Percentiles rank a stretch among this genome's conserved stretches.
Conservation (phyloP, 2,113 vertebrate species). For the Gymnarchus niloticus region DNA sequence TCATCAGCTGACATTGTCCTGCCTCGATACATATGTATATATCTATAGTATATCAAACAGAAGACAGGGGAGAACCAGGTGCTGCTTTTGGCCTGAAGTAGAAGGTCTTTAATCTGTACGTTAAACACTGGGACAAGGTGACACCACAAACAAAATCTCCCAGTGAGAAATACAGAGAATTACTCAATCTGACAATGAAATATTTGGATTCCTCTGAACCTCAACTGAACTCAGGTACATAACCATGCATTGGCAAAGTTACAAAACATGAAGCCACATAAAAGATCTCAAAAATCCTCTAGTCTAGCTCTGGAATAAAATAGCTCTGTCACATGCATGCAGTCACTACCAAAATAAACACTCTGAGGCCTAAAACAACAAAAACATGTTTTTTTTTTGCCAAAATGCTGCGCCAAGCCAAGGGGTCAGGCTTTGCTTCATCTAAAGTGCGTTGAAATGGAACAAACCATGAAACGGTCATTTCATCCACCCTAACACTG, state of each 20-base stretch:
- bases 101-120: no score
- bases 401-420: not conserved
- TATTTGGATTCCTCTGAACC: not conserved
- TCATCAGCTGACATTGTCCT: no score
- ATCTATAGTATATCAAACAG: no score
- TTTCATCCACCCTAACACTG: not conserved
- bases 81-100: no score
- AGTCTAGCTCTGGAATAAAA: not conserved
- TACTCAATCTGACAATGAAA: not conserved
- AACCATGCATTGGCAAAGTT: not conserved
- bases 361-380: not conserved
- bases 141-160: no score
- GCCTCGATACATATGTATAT: no score
- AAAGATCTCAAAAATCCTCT: conserved; percentile 5
- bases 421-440: not conserved
- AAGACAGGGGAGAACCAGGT: no score
- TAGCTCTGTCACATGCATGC: not conserved
- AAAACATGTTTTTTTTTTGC: not conserved
- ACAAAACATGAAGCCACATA: not conserved
- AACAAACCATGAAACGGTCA: not conserved
- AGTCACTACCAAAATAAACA: not conserved
- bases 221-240: not conserved
- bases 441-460: not conserved
- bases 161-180: not conserved
- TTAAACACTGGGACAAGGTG: no score